Conservation (phyloP, 2,888 invertebrate genomes). For the Resseliella maxima region DNA sequence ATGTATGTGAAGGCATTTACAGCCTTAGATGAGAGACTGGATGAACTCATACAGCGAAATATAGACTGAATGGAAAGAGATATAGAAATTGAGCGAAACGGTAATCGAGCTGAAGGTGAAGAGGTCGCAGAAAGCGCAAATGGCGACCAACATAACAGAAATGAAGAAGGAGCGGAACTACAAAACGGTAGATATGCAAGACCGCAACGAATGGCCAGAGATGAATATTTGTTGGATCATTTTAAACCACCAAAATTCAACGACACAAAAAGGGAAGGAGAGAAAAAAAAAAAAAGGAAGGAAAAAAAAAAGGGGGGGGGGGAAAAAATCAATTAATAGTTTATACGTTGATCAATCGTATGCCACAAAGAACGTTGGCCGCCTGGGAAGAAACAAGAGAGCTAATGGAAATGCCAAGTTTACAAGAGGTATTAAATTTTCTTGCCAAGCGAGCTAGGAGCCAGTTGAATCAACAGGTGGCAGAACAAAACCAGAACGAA, state of each 20-base stretch:
- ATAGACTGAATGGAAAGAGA: background rate
- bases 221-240: background rate
- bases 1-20: background rate
- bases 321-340: background rate
- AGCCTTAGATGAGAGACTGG: background rate
- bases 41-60: background rate
- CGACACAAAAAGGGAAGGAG: too few species aligned
- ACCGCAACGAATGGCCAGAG: background rate
- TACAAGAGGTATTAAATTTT: background rate
- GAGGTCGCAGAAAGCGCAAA: background rate
- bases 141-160: background rate
- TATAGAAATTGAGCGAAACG: background rate
- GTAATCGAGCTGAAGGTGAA: background rate
- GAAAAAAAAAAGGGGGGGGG: too few species aligned
- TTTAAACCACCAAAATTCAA: background rate
- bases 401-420: background rate
- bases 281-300: too few species aligned
- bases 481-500: background rate
- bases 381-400: background rate
- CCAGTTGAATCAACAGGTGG: background rate
- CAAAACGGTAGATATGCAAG: background rate
- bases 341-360: background rate
- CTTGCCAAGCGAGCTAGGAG: background rate
- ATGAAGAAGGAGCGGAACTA: background rate
- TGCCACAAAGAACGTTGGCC: background rate